Conservation (phyloP, 2,888 invertebrate species). For the Cactoblastis cactorum region DNA sequence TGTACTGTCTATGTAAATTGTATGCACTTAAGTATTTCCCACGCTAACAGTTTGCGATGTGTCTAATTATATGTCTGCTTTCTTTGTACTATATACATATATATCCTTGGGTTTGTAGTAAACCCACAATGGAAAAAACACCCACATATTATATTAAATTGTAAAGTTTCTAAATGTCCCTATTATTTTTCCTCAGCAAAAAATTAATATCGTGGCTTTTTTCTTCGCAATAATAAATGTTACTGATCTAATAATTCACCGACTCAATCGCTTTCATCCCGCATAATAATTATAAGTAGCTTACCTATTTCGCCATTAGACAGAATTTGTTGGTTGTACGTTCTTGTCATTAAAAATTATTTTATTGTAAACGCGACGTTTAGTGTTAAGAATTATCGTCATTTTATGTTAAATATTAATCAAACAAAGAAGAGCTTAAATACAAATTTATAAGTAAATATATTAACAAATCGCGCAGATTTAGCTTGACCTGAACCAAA, state of each 20-base stretch:
- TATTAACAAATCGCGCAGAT: no score
- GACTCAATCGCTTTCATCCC: conserved; percentile 33
- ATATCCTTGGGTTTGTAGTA: not conserved
- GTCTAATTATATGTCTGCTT: conserved; percentile 48
- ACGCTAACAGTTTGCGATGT: conserved; percentile 34
- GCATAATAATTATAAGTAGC: conserved; percentile 23
- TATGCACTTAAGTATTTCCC: not conserved
- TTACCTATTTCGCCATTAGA: conserved; percentile 15
- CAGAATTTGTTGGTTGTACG: conserved; percentile 36
- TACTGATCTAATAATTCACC: conserved; percentile 19
- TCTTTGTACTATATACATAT: conserved; percentile 37
- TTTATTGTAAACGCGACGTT: no score
- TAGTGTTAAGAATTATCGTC: no score
- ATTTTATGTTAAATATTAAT: no score
- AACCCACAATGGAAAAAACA: not conserved
- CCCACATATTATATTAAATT: conserved; percentile 6
- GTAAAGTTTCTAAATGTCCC: not conserved
- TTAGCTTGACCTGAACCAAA: no score
- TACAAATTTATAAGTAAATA: no score
- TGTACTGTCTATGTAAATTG: no score
- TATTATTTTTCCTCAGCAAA: conserved; percentile 26
- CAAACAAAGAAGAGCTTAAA: no score
- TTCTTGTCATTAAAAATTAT: not conserved
- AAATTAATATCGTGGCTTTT: conserved; percentile 20
- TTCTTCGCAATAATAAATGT: conserved; percentile 17